phyloP scores from a whole-genome alignment of 2,113 vertebrate genomes.

The Caranx melampygus region DNA sequence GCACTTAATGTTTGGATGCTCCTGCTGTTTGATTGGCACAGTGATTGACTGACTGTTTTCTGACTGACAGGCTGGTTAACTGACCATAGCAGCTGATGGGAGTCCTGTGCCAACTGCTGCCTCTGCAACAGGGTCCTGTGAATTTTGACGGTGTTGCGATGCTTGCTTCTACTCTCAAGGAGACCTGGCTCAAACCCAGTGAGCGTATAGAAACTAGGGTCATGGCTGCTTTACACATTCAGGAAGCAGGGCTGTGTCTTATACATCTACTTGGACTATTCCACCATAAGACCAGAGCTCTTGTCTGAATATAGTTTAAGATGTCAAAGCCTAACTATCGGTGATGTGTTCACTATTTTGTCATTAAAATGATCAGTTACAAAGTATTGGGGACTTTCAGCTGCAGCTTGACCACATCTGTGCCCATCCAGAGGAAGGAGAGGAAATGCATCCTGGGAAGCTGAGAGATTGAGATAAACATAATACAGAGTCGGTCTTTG shows the following conservation, averaged over 20 bases:
- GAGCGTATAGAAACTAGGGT: slow-evolving; percentile 11
- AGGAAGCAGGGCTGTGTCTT: not conserved
- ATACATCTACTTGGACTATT: no score
- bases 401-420: slow-evolving; percentile 58
- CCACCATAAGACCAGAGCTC: no score
- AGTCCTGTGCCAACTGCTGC: slow-evolving; percentile 50
- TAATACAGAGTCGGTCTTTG: slow-evolving; percentile 78
- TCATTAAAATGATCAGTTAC: no score
- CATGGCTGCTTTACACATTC: slow-evolving; percentile 30
- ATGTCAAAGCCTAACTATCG: not conserved
- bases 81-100: slow-evolving; percentile 51
- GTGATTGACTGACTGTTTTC: slow-evolving; percentile 20
- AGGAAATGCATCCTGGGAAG: slow-evolving; percentile 75
- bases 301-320: not conserved
- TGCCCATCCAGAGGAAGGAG: slow-evolving; percentile 53
- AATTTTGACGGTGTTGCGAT: slow-evolving; percentile 79
- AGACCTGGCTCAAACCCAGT: slow-evolving; percentile 58
- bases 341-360: not conserved
- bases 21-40: slow-evolving; percentile 12
- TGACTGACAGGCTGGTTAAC: slow-evolving; percentile 46
- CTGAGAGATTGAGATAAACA: slow-evolving; percentile 66
- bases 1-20: slow-evolving; percentile 13
- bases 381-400: no score
- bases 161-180: slow-evolving; percentile 73
- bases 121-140: slow-evolving; percentile 78